A percentile compares a stretch with the other conserved stretches of the same genome.
Evolutionary conservation across 2,113 vertebrate species (phyloP).

Genomic region (Erinaceus europaeus): DNA sequence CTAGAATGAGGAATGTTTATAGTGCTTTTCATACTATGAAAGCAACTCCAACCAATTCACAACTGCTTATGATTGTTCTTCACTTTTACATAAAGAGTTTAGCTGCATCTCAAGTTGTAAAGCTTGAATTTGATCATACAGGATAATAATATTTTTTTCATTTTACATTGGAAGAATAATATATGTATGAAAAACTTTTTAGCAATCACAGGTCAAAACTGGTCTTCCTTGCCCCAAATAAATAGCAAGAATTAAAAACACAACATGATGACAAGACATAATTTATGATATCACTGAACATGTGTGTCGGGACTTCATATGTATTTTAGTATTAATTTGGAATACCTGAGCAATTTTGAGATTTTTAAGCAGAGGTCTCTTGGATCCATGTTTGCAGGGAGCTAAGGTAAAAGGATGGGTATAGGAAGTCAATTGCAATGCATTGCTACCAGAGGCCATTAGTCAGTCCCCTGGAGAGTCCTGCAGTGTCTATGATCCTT

Average conservation of each 20-base stretch:
- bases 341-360: background rate
- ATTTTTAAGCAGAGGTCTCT: fast-evolving
- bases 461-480: no score
- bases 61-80: background rate
- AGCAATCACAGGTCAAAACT: background rate
- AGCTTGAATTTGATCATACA: background rate
- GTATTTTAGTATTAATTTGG: no score
- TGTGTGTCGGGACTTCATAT: no score
- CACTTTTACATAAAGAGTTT: background rate
- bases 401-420: no score
- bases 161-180: background rate
- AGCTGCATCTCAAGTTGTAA: background rate
- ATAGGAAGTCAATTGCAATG: no score
- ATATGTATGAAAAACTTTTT: no score
- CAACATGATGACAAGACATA: background rate
- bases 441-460: fast-evolving
- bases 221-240: background rate
- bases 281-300: fast-evolving
- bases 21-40: background rate
- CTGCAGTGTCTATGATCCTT: no score
- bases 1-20: background rate
- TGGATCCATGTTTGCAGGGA: fast-evolving
- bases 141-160: conserved; percentile 5
- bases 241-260: background rate
- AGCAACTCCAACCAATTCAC: background rate